Base-by-base conservation (phyloP, 2,888 invertebrate genomes). In the Aelia acuminata region DNA sequence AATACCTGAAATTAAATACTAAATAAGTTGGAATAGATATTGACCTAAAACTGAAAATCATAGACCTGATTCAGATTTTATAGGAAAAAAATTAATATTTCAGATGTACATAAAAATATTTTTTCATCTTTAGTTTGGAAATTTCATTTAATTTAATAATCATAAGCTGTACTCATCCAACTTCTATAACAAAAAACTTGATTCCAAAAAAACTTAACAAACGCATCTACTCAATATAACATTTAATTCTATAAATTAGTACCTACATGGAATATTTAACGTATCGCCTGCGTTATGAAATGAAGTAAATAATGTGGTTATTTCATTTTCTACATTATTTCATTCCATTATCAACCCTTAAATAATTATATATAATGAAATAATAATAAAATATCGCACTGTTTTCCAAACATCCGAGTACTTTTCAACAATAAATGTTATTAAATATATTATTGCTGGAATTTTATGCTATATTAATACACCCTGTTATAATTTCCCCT, bases 301-400 rank as follows among this genome's bases (percentile, higher is more conserved):
- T 70, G 63, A 0, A 7, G 7, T 70, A 20, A 15, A 31, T 63
- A 63, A 63, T 63, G 20, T 18, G 20, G 20, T 8, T 31, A 35
- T 70, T 70, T 35, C 8, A 35, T 70, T 70, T 70, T 35, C 63
- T 70, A 35, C 10, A 35, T 15, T 15, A 10, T 35, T 70, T 70
- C 26, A 70, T 70, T 70, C 35, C 31, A 70, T 70, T 70, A 70
- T 20, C 11, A n/a, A n/a, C 35, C 7, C 31, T 35, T 70, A 70
- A 70, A 31, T 70, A 70, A 70, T 70, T 70, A 70, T 70, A 35
- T 35, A 20, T 70, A 70, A 70, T 35, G n/a, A n/a, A n/a, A n/a
- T 35, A 70, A 70, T 8, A 31, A 70, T 70, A 70, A 70, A 70
- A 70, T 70, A 35, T 70, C 3, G 63, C 20, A 35, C 63, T 18